A percentile compares a stretch with the other conserved stretches of the same genome.
Conservation (phyloP, 2,113 vertebrate species). For the Sebastes schlegelii region DNA sequence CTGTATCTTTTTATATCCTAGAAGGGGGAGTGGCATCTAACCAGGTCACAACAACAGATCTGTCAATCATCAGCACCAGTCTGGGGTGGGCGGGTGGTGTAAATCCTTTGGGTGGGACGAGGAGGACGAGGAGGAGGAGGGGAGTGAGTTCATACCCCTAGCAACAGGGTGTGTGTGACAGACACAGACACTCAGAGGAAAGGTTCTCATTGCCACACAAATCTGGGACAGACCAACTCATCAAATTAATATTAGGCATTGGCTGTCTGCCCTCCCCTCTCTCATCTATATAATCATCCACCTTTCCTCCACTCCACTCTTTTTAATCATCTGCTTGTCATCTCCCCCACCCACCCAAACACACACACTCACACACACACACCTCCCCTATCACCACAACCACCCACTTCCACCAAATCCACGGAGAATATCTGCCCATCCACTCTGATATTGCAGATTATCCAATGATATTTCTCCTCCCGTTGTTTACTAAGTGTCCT, state of each 20-base stretch:
- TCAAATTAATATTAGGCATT: conserved; percentile 68
- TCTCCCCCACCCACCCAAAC: neutral
- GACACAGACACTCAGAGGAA: conserved; percentile 11
- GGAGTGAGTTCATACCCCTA: conserved; percentile 32
- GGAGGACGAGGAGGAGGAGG: conserved; percentile 11
- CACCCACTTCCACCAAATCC: conserved; percentile 38
- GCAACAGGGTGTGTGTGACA: conserved; percentile 17
- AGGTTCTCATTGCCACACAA: conserved; percentile 7
- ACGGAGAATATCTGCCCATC: conserved; percentile 34
- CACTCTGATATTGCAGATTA: conserved; percentile 50
- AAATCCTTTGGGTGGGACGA: conserved; percentile 44
- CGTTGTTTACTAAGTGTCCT: conserved; percentile 25
- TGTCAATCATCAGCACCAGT: conserved; percentile 18
- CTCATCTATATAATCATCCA: conserved; percentile 62
- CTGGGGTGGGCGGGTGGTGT: neutral
- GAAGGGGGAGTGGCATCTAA: neutral
- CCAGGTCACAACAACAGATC: conserved; percentile 19
- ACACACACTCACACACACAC: neutral
- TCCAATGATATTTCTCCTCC: conserved; percentile 32
- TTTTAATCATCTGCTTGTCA: conserved; percentile 71
- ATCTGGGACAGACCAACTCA: conserved; percentile 67
- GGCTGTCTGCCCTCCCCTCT: conserved; percentile 40
- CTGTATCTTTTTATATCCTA: neutral
- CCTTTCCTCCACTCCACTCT: conserved; percentile 43
- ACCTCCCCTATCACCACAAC: conserved; percentile 1